Base-by-base conservation (phyloP, 2,797 vertebrate genomes). In the Macrochelys suwanniensis region DNA sequence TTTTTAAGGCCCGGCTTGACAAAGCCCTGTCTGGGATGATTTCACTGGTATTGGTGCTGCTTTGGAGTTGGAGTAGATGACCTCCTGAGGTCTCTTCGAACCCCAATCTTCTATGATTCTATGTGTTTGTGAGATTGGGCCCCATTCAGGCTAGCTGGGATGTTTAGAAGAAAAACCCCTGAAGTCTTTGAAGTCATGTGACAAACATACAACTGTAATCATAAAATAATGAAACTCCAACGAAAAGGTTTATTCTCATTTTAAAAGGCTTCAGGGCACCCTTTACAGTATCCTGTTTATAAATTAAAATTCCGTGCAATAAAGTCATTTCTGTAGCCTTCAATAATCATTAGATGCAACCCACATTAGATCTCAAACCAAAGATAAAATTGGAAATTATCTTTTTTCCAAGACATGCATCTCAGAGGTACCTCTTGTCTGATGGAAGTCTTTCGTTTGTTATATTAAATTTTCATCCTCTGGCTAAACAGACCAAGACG, bases 241-340 rank as follows among this genome's bases (percentile, higher is more conserved):
- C n/a, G 50, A 11, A 50, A 0, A 53, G 2, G 11, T 53, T 87
- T 71, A 23, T 11, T 61, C 19, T 71, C 19, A 42, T 71, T 23
- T 71, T 42, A 11, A 71, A 23, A 71, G 37, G 68, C 68, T 71
- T 53, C 1, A 1, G 6, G 80, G 88, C 80, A 1, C 79, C 5
- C 68, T 71, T 37, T 71, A 71, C 37, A 71, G n/a, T 71, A 71
- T 11, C 68, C 68, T 71, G 65, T 42, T 71, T 37, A 71, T 42
- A 42, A 71, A 71, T 71, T 71, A 92, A 50, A 89, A 86, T 16
- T 25, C 12, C 77, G 26, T 8, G 19, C 12, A 71, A 83, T 31
- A 54, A 87, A 92, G 80, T 4, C 19, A 4, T 87, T 85, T 21
- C 25, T 88, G 91, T 77, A 80, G 4, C 51, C 54, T 82, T 91